Evolutionary conservation across 2,797 vertebrate genomes (phyloP).

Genomic region (Arnoldichthys spilopterus): DNA sequence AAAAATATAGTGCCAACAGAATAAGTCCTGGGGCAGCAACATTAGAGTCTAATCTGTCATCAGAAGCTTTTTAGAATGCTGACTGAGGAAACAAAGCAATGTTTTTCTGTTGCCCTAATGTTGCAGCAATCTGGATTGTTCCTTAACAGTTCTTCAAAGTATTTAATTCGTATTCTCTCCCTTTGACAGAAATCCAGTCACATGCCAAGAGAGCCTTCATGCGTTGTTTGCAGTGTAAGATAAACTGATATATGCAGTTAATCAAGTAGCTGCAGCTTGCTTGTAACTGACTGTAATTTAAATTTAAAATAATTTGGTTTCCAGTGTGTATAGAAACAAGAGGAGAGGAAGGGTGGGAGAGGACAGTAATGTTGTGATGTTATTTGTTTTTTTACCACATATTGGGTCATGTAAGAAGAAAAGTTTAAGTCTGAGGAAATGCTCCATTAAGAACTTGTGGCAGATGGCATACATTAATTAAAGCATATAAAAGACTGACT

Average conservation of each 20-base stretch:
- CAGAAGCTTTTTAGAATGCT: neutral
- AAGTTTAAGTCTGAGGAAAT: slow-evolving; percentile 22
- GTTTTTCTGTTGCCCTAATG: neutral
- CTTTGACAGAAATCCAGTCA: neutral
- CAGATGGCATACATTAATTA: slow-evolving; percentile 37
- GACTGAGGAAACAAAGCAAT: neutral
- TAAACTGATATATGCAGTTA: neutral
- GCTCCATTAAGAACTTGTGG: slow-evolving; percentile 42
- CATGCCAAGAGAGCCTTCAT: neutral
- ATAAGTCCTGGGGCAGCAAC: neutral
- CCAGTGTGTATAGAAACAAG: slow-evolving; percentile 9
- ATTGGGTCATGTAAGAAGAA: slow-evolving; percentile 31
- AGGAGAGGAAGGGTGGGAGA: neutral
- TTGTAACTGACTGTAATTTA: neutral
- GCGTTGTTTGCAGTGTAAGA: neutral
- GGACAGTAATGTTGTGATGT: slow-evolving; percentile 22
- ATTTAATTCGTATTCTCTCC: neutral
- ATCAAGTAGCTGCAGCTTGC: neutral
- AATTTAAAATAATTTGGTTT: slow-evolving; percentile 30
- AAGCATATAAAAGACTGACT: slow-evolving; percentile 30
- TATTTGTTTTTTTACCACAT: slow-evolving; percentile 39
- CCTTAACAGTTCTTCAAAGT: neutral
- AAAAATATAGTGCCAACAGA: neutral
- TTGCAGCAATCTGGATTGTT: neutral
- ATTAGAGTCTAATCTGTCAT: neutral